phyloP scores from a whole-genome alignment of 1,140 invertebrate species.

The Conopomorpha cramerella region DNA sequence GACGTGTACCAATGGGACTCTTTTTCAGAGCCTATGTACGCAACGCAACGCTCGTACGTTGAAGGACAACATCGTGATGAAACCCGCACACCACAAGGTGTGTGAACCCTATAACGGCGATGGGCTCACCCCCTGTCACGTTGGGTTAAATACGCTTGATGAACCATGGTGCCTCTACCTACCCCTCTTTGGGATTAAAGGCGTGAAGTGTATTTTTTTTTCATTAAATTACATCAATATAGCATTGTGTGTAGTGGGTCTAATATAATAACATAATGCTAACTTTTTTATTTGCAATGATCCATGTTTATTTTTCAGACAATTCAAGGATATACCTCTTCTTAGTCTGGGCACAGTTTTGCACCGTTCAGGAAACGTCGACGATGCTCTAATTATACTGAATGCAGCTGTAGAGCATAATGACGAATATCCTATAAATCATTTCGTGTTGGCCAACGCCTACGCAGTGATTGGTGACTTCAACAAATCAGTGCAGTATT shows the following conservation, averaged over 20 bases:
- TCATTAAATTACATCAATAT: no score
- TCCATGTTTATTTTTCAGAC: constrained; percentile 48
- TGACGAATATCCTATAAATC: constrained; percentile 70
- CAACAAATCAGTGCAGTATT: constrained; percentile 67
- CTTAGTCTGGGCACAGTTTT: constrained; percentile 83
- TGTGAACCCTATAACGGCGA: no score
- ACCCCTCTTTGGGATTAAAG: no score
- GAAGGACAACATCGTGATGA: no score
- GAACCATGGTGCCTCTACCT: no score
- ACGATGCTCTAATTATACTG: constrained; percentile 80
- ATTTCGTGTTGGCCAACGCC: constrained; percentile 80
- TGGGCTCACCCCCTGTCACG: no score
- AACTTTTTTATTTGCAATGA: background rate
- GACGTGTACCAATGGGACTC: no score
- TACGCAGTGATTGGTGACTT: constrained; percentile 72
- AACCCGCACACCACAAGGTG: no score
- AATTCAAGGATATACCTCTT: constrained; percentile 78
- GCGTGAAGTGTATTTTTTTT: no score
- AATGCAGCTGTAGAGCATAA: constrained; percentile 81
- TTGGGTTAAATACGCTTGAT: no score
- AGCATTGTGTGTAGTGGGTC: background rate
- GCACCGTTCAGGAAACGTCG: constrained; percentile 71
- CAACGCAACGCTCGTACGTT: no score
- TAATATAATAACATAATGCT: background rate
- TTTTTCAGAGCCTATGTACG: no score